These are phyloP conservation scores for Actenoides lindsayi DNA, from an alignment of 2,113 vertebrate genomes.

Conservation along the genomic window DNA sequence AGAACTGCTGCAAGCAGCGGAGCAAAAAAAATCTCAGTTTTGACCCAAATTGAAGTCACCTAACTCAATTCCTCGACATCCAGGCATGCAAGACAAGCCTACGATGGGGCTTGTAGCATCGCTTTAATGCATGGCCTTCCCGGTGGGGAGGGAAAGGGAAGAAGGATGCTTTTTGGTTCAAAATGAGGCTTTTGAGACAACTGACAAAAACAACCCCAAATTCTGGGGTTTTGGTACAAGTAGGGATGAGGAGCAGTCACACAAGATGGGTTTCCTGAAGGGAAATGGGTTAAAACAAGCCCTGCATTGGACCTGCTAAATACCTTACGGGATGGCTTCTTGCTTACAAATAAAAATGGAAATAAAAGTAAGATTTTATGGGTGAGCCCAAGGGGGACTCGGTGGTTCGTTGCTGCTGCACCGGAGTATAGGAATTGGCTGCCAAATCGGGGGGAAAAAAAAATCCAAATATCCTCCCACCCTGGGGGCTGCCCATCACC, in stretches of 20 bases:
- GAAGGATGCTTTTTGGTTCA: background rate
- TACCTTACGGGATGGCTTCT: fast-evolving
- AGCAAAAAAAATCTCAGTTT: background rate
- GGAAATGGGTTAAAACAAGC: background rate
- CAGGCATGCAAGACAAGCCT: background rate
- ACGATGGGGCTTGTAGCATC: fast-evolving
- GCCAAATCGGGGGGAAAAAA: background rate
- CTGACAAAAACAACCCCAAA: fast-evolving
- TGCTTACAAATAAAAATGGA: background rate
- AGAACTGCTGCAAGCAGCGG: background rate
- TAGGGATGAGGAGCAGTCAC: background rate
- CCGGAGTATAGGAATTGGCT: background rate
- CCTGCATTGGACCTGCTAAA: background rate
- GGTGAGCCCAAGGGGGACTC: background rate
- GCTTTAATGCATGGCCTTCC: fast-evolving
- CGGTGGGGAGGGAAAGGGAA: background rate
- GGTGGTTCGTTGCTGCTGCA: background rate
- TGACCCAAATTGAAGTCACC: background rate
- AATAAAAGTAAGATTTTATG: background rate
- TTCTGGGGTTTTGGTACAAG: background rate
- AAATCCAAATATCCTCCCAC: background rate
- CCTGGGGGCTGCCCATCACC: background rate
- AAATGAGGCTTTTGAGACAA: background rate
- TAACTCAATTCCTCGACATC: background rate
- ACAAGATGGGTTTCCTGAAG: background rate